These are phyloP conservation scores for Aspidapion aeneum DNA, from an alignment of 2,888 invertebrate species.

Conservation along the genomic window DNA sequence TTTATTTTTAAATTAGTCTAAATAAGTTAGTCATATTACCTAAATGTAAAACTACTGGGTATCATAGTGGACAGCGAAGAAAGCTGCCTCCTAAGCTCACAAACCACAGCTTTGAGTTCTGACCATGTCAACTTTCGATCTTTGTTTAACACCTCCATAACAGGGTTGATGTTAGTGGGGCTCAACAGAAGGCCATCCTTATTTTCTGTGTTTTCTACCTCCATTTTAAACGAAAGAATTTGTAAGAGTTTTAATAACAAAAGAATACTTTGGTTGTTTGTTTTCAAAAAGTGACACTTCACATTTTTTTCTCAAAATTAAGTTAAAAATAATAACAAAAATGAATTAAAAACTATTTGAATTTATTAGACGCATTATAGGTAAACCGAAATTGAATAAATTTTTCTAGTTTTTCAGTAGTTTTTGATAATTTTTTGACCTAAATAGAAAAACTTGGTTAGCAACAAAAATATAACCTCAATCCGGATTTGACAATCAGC, in stretches of 20 bases:
- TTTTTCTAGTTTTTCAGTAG: not conserved
- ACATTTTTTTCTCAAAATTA: not conserved
- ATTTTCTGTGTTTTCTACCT: not conserved
- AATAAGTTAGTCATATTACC: no score
- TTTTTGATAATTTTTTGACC: not conserved
- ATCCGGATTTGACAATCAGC: not conserved
- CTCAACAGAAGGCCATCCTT: no score
- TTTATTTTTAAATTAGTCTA: no score
- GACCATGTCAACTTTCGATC: constrained; percentile 62
- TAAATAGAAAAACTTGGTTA: not conserved
- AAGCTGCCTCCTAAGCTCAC: constrained; percentile 74
- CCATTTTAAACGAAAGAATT: no score
- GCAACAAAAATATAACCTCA: not conserved
- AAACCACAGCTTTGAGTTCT: constrained; percentile 75
- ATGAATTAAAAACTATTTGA: not conserved
- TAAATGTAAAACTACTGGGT: constrained; percentile 78
- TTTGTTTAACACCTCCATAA: constrained; percentile 7
- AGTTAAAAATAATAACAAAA: not conserved
- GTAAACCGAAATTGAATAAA: not conserved
- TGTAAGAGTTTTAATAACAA: no score
- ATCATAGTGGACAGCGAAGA: constrained; percentile 77
- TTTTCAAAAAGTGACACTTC: not conserved
- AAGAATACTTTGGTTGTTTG: not conserved
- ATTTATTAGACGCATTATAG: not conserved
- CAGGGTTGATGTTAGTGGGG: not conserved